Conservation (phyloP, 2,797 vertebrate genomes). For the Prunella strophiata region DNA sequence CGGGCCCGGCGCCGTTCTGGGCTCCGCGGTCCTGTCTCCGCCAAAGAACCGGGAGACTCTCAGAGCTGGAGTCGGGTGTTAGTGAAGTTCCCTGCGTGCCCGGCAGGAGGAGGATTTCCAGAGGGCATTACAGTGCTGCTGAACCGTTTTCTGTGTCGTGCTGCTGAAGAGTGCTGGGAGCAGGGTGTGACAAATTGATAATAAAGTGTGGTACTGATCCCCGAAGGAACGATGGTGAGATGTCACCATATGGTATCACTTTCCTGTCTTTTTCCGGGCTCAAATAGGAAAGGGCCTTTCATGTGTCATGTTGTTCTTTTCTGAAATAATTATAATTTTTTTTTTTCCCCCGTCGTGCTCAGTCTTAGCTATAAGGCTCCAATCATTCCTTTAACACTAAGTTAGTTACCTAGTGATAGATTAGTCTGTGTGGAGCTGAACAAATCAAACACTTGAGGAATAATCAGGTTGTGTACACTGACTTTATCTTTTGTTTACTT, state of each 20-base stretch:
- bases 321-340: accelerated
- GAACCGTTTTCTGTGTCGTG: neutral
- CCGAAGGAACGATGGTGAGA: neutral
- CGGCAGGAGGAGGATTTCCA: neutral
- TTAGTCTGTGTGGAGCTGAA: neutral
- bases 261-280: neutral
- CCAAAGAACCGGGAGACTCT: neutral
- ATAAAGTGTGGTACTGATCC: neutral
- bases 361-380: neutral
- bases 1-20: accelerated
- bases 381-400: neutral
- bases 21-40: accelerated
- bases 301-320: neutral
- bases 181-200: neutral
- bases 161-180: neutral
- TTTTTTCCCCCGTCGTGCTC: accelerated
- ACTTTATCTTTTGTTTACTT: neutral
- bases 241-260: no score
- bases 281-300: neutral
- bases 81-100: neutral
- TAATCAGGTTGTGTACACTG: neutral
- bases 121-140: accelerated
- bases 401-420: neutral
- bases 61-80: accelerated
- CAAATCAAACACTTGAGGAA: neutral